Evolutionary conservation across 2,113 vertebrate genomes (phyloP).

Genomic region (Chlorodrepanis virens): DNA sequence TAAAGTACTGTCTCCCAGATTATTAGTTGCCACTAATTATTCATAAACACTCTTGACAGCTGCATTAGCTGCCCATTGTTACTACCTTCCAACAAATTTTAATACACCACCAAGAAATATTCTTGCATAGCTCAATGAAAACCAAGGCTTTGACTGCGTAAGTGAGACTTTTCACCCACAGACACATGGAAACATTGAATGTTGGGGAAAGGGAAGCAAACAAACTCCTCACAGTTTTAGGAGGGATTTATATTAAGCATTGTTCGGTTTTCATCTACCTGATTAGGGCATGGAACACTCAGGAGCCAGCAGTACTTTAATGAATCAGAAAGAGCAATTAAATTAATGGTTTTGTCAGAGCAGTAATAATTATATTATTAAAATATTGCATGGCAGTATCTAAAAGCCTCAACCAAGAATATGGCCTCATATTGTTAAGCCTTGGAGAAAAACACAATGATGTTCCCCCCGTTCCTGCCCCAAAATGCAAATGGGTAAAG

Average conservation of each 20-base stretch:
- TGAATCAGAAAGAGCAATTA: constrained; percentile 1
- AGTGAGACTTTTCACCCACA: background rate
- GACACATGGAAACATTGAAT: background rate
- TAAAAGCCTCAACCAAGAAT: background rate
- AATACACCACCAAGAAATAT: background rate
- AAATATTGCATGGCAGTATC: background rate
- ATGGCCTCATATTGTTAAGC: background rate
- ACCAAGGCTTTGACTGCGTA: background rate
- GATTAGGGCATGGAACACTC: background rate
- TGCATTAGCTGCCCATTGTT: background rate
- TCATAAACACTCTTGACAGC: background rate
- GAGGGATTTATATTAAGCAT: background rate
- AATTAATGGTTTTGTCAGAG: background rate
- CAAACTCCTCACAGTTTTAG: background rate
- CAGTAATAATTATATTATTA: background rate
- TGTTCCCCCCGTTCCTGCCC: rapidly evolving
- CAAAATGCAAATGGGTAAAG: background rate
- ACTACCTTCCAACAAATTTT: background rate
- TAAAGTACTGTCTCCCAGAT: background rate
- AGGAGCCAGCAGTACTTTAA: background rate
- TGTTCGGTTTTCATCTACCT: background rate
- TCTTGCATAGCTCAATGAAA: background rate
- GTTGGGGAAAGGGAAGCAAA: background rate
- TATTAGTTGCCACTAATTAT: background rate
- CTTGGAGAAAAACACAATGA: background rate